Evolutionary conservation across 2,888 invertebrate genomes (phyloP).

Genomic region (Ormyrus rosae): DNA sequence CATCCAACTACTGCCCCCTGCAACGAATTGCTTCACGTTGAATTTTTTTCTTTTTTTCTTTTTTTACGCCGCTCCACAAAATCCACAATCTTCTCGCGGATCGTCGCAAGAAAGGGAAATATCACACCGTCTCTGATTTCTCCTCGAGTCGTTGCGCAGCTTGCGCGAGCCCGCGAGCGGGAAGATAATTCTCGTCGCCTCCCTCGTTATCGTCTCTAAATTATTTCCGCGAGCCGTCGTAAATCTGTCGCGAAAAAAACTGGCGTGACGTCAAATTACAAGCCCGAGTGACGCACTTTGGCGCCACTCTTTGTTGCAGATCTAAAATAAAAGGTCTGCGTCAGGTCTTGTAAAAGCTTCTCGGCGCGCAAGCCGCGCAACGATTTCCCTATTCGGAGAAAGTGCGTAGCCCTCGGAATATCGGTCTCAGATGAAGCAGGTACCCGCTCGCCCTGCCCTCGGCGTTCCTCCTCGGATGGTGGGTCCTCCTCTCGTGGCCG

Average conservation of each 20-base stretch:
- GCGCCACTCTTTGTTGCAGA: neutral
- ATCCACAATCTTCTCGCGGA: neutral
- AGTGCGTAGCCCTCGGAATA: too few relatives aligned
- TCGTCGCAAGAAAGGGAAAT: neutral
- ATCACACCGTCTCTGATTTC: neutral
- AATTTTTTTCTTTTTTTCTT: neutral
- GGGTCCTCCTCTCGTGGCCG: conserved; percentile 53
- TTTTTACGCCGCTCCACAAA: neutral
- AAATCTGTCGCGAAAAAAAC: too few relatives aligned
- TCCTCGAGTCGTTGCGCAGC: neutral
- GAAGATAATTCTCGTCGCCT: neutral
- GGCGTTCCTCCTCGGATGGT: conserved; percentile 45
- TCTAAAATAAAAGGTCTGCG: too few relatives aligned
- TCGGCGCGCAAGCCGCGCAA: too few relatives aligned
- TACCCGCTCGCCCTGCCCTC: conserved; percentile 52
- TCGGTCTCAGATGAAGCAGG: too few relatives aligned
- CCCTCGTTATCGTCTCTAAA: neutral
- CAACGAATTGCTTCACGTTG: neutral
- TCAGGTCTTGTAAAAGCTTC: too few relatives aligned
- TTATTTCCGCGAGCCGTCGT: neutral
- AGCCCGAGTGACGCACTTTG: neutral
- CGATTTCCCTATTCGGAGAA: too few relatives aligned
- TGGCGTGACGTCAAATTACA: too few relatives aligned
- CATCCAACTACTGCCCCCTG: neutral
- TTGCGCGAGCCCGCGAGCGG: neutral